Conservation (phyloP, 2,797 vertebrate species). For the Paratrypauchen microcephalus region DNA sequence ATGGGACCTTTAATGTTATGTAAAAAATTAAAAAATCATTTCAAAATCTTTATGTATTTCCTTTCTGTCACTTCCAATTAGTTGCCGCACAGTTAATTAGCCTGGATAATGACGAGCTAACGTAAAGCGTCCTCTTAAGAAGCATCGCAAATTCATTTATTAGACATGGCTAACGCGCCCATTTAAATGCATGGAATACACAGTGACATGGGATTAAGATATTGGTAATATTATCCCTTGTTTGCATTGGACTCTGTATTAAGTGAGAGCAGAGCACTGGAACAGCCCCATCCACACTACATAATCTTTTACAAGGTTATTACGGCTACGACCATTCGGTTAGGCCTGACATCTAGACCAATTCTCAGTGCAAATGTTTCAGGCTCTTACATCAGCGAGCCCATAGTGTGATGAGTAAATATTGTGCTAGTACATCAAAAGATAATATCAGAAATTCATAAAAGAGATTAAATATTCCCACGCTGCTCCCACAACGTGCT, state of each 20-base stretch:
- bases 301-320: conserved; percentile 12
- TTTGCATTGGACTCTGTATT: conserved; percentile 8
- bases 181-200: conserved; percentile 70
- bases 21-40: neutral
- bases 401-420: conserved; percentile 56
- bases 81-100: conserved; percentile 72
- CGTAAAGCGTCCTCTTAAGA: conserved; percentile 58
- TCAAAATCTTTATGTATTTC: conserved; percentile 41
- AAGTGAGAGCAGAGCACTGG: conserved; percentile 21
- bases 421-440: conserved; percentile 56
- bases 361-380: conserved; percentile 57
- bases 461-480: conserved; percentile 60
- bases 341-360: conserved; percentile 41
- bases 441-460: conserved; percentile 59
- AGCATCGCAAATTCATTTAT: conserved; percentile 68
- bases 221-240: conserved; percentile 12
- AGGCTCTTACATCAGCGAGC: conserved; percentile 62
- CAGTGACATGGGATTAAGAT: conserved; percentile 29
- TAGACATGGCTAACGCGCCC: conserved; percentile 44
- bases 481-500: conserved; percentile 36
- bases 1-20: too few relatives aligned
- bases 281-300: conserved; percentile 19
- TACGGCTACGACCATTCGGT: conserved; percentile 27
- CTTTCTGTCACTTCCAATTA: conserved; percentile 62
- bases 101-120: conserved; percentile 67